A percentile compares a stretch with the other conserved stretches of the same genome.
Evolutionary conservation across 1,140 invertebrate species (phyloP).

Genomic region (Araneus ventricosus): DNA sequence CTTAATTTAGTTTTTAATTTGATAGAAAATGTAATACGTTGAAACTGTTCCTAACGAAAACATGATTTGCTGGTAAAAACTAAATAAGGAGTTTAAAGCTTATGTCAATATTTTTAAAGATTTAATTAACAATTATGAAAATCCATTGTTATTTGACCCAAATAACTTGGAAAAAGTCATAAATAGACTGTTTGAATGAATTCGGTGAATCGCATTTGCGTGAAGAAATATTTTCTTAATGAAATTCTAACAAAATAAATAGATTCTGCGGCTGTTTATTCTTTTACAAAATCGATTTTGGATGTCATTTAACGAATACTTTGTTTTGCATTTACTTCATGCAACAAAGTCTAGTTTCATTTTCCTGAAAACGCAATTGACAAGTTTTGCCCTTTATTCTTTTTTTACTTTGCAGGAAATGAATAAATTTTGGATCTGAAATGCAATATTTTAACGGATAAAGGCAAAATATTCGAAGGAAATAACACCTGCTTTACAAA

Average conservation of each 20-base stretch:
- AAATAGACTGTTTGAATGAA: background rate
- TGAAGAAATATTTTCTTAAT: background rate
- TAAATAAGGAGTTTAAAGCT: no score
- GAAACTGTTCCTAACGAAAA: no score
- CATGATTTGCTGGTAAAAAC: no score
- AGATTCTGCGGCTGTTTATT: background rate
- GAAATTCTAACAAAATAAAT: background rate
- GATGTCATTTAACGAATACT: slow-evolving; percentile 3
- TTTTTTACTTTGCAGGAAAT: background rate
- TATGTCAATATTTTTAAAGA: no score
- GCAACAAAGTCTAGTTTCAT: background rate
- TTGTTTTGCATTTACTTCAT: background rate
- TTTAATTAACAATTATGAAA: no score
- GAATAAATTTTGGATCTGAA: background rate
- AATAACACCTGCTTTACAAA: background rate
- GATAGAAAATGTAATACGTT: no score
- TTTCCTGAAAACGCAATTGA: background rate
- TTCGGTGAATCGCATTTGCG: background rate
- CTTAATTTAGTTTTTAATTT: no score
- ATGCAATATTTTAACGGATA: background rate
- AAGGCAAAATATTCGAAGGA: background rate
- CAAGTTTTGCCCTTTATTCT: background rate
- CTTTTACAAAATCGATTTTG: slow-evolving; percentile 21
- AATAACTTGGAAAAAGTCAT: background rate
- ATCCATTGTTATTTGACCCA: no score